Evolutionary conservation across 37 sponge, comb jelly and placozoan species (phyloP), one percentile per base, ranked within the genome.

Genomic region (Geodia barretti): DNA sequence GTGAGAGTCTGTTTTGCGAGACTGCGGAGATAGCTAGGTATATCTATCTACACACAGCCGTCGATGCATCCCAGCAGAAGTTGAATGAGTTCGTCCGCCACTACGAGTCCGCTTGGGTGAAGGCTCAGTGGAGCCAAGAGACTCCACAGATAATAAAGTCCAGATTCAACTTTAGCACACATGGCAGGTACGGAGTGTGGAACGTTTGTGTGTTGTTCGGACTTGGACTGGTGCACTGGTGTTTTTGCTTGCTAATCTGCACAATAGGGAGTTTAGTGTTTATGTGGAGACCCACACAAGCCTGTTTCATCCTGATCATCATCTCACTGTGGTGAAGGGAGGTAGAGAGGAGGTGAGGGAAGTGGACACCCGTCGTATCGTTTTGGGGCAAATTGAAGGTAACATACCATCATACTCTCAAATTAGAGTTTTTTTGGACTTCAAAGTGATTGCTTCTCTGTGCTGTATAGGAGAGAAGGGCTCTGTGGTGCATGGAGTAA

Each of bases 311-410:
- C 76, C 82, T 24, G 72, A 82, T 36, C 82, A 82, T 37, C 30
- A 81, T 20, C 61, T 81, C 31, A 17, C 1, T 24, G 61, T 76
- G 0, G 42, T 81, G 23, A 38, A 75, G 21, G 61, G 26, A 26
- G 82, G 82, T 11, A 39, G 1, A 30, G 31, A 23, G 0, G 37
- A 1, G 40, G 20, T 62, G 2, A 64, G 21, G 3, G 34, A 14
- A 19, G 5, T 70, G 1, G 78, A 81, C 34, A 88, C 78, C 8
- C 58, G 64, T 62, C 73, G 60, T 37, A 62, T 71, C 40, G 88
- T 88, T 3, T 37, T 41, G 32, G 88, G 88, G 28, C 31, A 81
- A 70, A 32, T 81, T 0, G 59, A 76, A 76, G 88, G 88, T 88
- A 28, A 67, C 23, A 4, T 1, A 8, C 24, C 5, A 28, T 17